Conservation (phyloP, 1,140 invertebrate species). For the Pogonomyrmex californicus region DNA sequence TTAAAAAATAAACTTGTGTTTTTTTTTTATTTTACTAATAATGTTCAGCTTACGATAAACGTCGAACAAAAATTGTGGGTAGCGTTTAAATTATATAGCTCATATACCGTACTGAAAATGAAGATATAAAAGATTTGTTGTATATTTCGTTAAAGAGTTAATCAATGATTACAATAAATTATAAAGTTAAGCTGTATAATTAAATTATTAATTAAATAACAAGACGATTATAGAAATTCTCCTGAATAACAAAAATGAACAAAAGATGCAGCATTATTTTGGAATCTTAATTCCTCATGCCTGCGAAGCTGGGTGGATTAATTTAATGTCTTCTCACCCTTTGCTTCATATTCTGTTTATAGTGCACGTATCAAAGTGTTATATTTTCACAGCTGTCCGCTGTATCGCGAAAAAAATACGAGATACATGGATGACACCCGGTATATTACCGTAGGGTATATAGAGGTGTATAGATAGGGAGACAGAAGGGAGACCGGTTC, state of each 20-base stretch:
- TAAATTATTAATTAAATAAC: background rate
- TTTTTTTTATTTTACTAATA: background rate
- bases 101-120: background rate
- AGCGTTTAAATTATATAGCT: background rate
- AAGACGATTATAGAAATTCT: background rate
- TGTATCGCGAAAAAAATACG: conserved; percentile 76
- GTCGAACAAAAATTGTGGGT: background rate
- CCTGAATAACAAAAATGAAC: background rate
- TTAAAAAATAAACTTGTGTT: conserved; percentile 28
- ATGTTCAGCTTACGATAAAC: background rate
- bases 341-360: background rate
- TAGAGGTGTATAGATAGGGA: conserved; percentile 81
- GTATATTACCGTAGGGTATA: conserved; percentile 82
- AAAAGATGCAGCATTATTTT: conserved; percentile 59
- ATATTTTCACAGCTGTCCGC: conserved; percentile 61
- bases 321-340: conserved; percentile 1
- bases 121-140: background rate
- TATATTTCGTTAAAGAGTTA: background rate
- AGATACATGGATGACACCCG: conserved; percentile 84
- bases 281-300: conserved; percentile 49
- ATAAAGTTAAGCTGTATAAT: background rate
- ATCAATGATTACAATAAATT: background rate
- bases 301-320: conserved; percentile 55
- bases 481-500: conserved; percentile 86
- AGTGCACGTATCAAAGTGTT: conserved; percentile 56